Evolutionary conservation across 1,140 invertebrate species (phyloP).

Genomic region (Oncopodura yosiiana): DNA sequence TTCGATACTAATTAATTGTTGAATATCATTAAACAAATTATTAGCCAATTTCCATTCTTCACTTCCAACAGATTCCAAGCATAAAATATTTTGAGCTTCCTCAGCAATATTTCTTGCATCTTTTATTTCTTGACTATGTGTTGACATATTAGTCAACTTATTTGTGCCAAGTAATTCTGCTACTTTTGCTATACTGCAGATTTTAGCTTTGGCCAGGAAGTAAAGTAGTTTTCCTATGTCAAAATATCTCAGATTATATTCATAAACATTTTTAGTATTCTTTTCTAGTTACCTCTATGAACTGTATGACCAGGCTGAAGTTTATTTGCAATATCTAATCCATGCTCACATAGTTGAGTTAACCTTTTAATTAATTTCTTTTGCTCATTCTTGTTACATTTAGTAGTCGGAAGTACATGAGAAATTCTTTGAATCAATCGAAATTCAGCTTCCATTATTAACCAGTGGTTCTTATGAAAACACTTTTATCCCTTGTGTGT

Average conservation of each 20-base stretch:
- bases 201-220: slow-evolving; percentile 14
- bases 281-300: slow-evolving; percentile 7
- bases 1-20: not conserved
- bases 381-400: slow-evolving; percentile 7
- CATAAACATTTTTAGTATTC: not conserved
- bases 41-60: slow-evolving; percentile 10
- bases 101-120: slow-evolving; percentile 6
- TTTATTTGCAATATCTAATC: slow-evolving; percentile 12
- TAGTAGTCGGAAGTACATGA: slow-evolving; percentile 3
- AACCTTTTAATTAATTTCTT: slow-evolving; percentile 7
- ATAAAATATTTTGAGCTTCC: slow-evolving; percentile 11
- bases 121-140: no score
- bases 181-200: slow-evolving; percentile 3
- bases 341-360: slow-evolving; percentile 13
- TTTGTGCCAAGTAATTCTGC: not conserved
- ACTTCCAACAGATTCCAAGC: slow-evolving; percentile 4
- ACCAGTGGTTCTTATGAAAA: slow-evolving; percentile 59
- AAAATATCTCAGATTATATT: not conserved
- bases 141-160: not conserved
- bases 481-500: slow-evolving; percentile 45
- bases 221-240: slow-evolving; percentile 14
- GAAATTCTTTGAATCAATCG: slow-evolving; percentile 49
- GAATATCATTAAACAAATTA: not conserved
- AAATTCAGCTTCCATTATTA: slow-evolving; percentile 58
- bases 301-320: slow-evolving; percentile 13